A percentile compares a stretch with the other conserved stretches of the same genome.
Evolutionary conservation across 2,113 vertebrate species (phyloP).

Genomic region (Muntiacus muntjak): DNA sequence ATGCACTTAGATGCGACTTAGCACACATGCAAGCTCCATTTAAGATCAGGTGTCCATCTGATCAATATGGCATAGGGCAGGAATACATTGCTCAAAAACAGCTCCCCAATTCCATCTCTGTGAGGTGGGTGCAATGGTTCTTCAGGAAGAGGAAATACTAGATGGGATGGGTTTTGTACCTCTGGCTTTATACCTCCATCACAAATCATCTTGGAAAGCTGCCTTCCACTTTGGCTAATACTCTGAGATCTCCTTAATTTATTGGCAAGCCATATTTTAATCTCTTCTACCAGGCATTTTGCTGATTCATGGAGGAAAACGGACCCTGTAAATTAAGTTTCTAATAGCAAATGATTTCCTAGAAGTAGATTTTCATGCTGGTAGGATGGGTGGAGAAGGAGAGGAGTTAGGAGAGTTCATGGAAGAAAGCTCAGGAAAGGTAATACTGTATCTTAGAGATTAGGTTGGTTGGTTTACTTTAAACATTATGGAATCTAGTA

Average conservation of each 20-base stretch:
- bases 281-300: background rate
- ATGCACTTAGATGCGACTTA: background rate
- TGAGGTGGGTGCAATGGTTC: background rate
- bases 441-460: background rate
- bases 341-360: background rate
- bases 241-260: background rate
- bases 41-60: background rate
- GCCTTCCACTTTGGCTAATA: background rate
- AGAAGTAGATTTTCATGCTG: background rate
- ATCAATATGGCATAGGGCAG: background rate
- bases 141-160: background rate
- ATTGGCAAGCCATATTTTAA: background rate
- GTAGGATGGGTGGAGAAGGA: background rate
- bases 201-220: conserved; percentile 3
- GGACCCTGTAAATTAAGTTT: background rate
- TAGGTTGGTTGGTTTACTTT: background rate
- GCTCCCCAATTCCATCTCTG: background rate
- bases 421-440: background rate
- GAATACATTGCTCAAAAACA: background rate
- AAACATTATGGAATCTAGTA: background rate
- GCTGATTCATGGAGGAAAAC: background rate
- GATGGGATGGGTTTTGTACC: background rate
- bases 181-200: background rate
- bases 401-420: background rate
- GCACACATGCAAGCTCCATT: background rate